Evolutionary conservation across 2,797 vertebrate genomes (phyloP).

Genomic region (Acipenser ruthenus): DNA sequence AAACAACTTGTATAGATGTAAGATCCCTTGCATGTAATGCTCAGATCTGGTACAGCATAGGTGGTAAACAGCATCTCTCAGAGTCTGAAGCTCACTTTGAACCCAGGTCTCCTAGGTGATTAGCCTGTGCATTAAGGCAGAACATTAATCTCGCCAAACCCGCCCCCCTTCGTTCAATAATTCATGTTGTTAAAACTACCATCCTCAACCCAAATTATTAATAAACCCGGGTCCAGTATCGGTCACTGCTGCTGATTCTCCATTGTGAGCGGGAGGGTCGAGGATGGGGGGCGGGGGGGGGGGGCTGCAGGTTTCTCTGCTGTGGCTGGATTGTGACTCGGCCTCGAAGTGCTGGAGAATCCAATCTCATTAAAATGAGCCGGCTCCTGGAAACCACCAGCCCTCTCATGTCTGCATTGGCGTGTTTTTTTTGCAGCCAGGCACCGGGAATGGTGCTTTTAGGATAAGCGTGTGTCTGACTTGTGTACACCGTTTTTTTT

Average conservation of each 20-base stretch:
- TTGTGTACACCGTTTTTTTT: conserved; percentile 24
- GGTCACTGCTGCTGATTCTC: too few species aligned
- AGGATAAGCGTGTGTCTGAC: conserved; percentile 19
- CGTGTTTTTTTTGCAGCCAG: conserved; percentile 2
- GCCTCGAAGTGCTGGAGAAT: too few species aligned
- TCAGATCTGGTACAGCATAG: too few species aligned
- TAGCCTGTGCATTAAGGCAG: neutral
- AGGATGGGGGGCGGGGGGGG: conserved; percentile 28
- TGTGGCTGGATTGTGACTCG: conserved; percentile 17
- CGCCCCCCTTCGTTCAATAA: neutral
- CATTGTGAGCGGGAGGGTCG: conserved; percentile 56
- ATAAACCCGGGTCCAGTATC: neutral
- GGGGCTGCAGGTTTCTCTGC: conserved; percentile 23
- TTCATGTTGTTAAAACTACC: neutral
- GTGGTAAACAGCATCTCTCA: too few species aligned
- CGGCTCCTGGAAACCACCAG: too few species aligned
- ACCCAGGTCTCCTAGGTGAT: neutral
- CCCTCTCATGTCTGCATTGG: neutral
- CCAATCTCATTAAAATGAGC: too few species aligned
- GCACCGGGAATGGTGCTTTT: conserved; percentile 4
- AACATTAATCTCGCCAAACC: neutral
- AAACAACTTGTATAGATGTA: too few species aligned
- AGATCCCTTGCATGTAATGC: too few species aligned
- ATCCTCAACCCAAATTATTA: neutral
- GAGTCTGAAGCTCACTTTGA: neutral